These are phyloP conservation scores for Rhyacophila brunnea DNA, from an alignment of 1,140 invertebrate species.

Conservation along the genomic window DNA sequence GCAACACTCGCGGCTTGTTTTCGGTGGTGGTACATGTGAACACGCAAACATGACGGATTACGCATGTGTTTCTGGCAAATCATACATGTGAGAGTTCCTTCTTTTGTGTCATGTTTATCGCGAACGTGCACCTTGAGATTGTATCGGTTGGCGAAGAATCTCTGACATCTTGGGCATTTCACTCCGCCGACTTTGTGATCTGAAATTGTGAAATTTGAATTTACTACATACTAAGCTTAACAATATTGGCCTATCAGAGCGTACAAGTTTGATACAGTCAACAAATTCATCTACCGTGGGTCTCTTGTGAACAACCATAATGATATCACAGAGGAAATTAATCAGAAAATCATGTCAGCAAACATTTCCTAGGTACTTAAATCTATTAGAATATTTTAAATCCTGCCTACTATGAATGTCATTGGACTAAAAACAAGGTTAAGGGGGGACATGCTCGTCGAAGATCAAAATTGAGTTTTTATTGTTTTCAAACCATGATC, in stretches of 20 bases:
- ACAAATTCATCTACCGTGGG: neutral
- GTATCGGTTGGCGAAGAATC: constrained; percentile 62
- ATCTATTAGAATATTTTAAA: neutral
- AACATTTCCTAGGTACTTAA: neutral
- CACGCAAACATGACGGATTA: constrained; percentile 58
- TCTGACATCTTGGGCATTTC: constrained; percentile 58
- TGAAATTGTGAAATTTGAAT: neutral
- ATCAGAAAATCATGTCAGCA: too few species aligned
- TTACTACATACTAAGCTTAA: neutral
- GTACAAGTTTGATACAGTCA: too few species aligned
- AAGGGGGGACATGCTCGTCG: too few species aligned
- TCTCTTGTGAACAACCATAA: neutral
- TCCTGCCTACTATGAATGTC: neutral
- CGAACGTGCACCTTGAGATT: constrained; percentile 62
- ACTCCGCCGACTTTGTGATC: constrained; percentile 37
- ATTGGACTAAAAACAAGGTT: too few species aligned
- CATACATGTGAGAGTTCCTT: constrained; percentile 54
- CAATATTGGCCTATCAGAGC: neutral
- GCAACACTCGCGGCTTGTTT: constrained; percentile 46
- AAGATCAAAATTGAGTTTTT: too few species aligned
- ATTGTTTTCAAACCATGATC: too few species aligned
- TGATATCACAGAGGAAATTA: too few species aligned
- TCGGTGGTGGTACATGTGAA: constrained; percentile 60
- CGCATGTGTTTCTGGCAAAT: constrained; percentile 60
- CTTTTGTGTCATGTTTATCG: constrained; percentile 58